Evolutionary conservation across 1,140 invertebrate genomes (phyloP).

Genomic region (Contarinia nasturtii): DNA sequence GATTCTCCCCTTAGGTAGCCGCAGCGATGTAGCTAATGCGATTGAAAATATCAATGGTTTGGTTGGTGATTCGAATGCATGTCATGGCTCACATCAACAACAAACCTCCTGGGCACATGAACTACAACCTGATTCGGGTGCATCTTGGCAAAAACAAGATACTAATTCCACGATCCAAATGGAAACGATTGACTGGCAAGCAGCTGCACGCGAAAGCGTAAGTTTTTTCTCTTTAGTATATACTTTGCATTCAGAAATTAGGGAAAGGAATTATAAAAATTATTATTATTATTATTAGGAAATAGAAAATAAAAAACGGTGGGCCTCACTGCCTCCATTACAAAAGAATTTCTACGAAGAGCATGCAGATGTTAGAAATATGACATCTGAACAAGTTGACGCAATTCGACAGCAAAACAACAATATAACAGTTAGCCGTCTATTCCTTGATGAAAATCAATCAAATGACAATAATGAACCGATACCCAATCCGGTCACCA

Average conservation of each 20-base stretch:
- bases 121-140: no score
- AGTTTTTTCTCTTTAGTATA: conserved; percentile 16
- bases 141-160: no score
- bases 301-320: conserved; percentile 30
- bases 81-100: not conserved
- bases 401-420: conserved; percentile 41
- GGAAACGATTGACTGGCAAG: conserved; percentile 6
- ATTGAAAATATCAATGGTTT: not conserved
- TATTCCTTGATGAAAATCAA: conserved; percentile 26
- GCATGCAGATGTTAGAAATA: conserved; percentile 42
- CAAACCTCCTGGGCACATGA: no score
- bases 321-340: conserved; percentile 41
- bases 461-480: conserved; percentile 12
- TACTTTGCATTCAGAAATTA: conserved; percentile 15
- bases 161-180: no score
- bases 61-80: not conserved
- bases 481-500: conserved; percentile 67
- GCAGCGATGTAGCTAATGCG: not conserved
- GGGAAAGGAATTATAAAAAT: conserved; percentile 24
- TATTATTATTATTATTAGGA: conserved; percentile 25
- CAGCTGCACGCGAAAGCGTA: conserved; percentile 10
- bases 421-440: conserved; percentile 46
- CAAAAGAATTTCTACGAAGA: conserved; percentile 75
- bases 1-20: no score
- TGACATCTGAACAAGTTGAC: conserved; percentile 38